phyloP scores from a whole-genome alignment of 2,797 vertebrate species.

The Neostethus bicornis region DNA sequence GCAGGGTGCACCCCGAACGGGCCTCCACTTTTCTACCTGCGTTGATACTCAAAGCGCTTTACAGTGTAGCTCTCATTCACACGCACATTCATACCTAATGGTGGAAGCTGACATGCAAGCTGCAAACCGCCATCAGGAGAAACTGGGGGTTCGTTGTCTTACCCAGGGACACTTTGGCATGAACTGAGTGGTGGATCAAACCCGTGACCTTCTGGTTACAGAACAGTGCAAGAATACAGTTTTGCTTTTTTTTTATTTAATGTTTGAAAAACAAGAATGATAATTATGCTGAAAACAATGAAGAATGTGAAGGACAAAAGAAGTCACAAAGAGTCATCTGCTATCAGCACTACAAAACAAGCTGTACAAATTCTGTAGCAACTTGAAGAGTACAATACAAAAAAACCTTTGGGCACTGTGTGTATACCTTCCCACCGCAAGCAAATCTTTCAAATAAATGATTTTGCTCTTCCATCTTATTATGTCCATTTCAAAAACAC shows the following conservation, averaged over 20 bases:
- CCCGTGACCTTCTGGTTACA: conserved; percentile 16
- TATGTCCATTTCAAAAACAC: conserved; percentile 49
- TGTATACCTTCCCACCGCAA: conserved; percentile 7
- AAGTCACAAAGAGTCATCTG: conserved; percentile 33
- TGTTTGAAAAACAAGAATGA: conserved; percentile 28
- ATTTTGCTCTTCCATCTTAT: conserved; percentile 42
- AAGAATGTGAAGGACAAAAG: conserved; percentile 21
- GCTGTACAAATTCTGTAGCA: conserved; percentile 37
- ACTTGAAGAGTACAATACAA: conserved; percentile 28
- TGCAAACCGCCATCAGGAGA: too few species aligned
- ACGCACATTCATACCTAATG: too few species aligned
- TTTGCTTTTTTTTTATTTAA: conserved; percentile 45
- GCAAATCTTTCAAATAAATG: conserved; percentile 29
- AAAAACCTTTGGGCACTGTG: conserved; percentile 18
- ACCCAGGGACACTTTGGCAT: too few species aligned
- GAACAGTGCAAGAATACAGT: conserved; percentile 45
- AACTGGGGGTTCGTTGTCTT: too few species aligned
- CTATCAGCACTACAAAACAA: conserved; percentile 39
- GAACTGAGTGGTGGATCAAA: too few species aligned
- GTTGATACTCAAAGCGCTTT: too few species aligned
- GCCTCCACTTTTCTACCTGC: too few species aligned
- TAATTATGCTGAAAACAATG: conserved; percentile 33
- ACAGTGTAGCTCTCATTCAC: too few species aligned
- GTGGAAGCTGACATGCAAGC: too few species aligned
- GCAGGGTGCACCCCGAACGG: too few species aligned